Conservation (phyloP, 2,888 invertebrate genomes). For the Trachelus troglodyta region DNA sequence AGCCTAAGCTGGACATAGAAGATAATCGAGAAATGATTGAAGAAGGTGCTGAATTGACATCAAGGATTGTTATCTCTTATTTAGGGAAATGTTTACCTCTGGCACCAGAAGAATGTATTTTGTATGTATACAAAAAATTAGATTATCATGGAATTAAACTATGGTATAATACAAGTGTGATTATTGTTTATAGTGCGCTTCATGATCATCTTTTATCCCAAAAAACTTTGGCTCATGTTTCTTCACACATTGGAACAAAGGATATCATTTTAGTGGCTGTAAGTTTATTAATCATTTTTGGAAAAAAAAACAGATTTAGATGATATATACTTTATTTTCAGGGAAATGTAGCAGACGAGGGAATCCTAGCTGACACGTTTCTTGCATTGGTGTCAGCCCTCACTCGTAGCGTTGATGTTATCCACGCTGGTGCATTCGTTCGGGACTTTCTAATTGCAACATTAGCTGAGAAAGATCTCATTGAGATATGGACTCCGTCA, state of each 20-base stretch:
- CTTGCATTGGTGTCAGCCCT: conserved; percentile 87
- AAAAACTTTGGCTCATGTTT: conserved; percentile 77
- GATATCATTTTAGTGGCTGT: conserved; percentile 85
- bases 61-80: conserved; percentile 75
- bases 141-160: not conserved
- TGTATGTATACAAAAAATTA: conserved; percentile 56
- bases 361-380: conserved; percentile 78
- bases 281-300: conserved; percentile 60
- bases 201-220: conserved; percentile 74
- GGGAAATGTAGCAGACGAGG: conserved; percentile 78
- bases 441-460: conserved; percentile 89
- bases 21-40: conserved; percentile 78
- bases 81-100: conserved; percentile 77
- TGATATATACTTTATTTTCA: conserved; percentile 50
- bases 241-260: conserved; percentile 80
- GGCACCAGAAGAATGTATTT: conserved; percentile 81
- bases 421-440: conserved; percentile 80
- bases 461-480: conserved; percentile 85
- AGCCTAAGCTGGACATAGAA: conserved; percentile 69
- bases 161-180: not conserved
- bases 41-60: conserved; percentile 77
- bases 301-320: not conserved
- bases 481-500: conserved; percentile 85
- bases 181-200: conserved; percentile 68
- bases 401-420: conserved; percentile 73